Evolutionary conservation across 1,140 invertebrate genomes (phyloP).

Genomic region (Uloborus diversus): DNA sequence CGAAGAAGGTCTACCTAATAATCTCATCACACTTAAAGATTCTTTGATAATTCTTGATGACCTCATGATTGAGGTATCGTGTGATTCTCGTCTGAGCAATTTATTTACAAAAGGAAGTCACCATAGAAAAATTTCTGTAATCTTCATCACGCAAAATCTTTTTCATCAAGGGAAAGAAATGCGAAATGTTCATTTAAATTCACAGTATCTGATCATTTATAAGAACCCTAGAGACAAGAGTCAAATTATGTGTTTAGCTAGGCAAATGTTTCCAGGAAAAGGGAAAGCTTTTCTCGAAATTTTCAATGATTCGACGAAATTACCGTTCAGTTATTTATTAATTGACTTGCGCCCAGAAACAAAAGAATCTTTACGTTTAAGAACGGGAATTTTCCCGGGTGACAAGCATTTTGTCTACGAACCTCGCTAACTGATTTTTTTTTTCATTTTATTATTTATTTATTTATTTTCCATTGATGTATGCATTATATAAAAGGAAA

Average conservation of each 20-base stretch:
- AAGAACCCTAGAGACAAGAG: slow-evolving; percentile 65
- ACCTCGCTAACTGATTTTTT: not conserved
- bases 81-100: slow-evolving; percentile 62
- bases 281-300: slow-evolving; percentile 64
- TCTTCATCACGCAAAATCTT: slow-evolving; percentile 65
- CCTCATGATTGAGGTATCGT: slow-evolving; percentile 63
- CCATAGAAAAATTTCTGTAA: slow-evolving; percentile 64
- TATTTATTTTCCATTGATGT: too few species aligned
- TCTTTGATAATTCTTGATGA: slow-evolving; percentile 63
- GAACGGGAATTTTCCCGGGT: not conserved
- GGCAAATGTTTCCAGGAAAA: slow-evolving; percentile 63
- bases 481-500: too few species aligned
- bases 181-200: slow-evolving; percentile 50
- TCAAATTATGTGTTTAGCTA: slow-evolving; percentile 62
- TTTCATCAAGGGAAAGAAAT: slow-evolving; percentile 59
- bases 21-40: not conserved
- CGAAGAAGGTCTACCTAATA: slow-evolving; percentile 1
- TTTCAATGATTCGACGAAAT: slow-evolving; percentile 52
- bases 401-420: not conserved
- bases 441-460: too few species aligned
- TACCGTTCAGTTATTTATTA: not conserved
- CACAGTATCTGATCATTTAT: slow-evolving; percentile 55
- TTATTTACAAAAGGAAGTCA: slow-evolving; percentile 65
- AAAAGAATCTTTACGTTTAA: not conserved
- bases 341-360: not conserved